Base-by-base conservation (phyloP, 2,797 vertebrate genomes). In the Eleutherodactylus coqui region DNA sequence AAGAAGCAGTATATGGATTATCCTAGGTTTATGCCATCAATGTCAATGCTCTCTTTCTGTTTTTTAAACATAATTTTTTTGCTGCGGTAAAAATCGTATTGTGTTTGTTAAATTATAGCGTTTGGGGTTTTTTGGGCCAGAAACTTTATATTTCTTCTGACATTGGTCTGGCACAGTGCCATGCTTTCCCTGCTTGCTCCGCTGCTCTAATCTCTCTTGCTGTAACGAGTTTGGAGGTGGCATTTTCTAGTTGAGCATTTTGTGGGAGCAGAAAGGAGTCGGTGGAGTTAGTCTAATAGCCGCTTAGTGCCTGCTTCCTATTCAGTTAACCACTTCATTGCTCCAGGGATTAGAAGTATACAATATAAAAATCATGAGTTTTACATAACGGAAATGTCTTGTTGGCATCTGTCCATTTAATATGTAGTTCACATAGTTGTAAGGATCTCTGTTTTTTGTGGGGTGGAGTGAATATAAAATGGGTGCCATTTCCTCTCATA, bases 391-490 rank as follows among this genome's bases (percentile, higher is more conserved):
- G 83, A 78, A 85, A 78, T 85, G 67, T 51, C 58, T 77, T 77
- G 58, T 85, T 85, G 83, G 83, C 83, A 38, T 8, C 27, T 6
- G 49, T 85, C 83, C 83, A 77, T 78, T 53, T 16, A 70, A 69
- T 38, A 76, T 84, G 55, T 49, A 41, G 55, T 67, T 21, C 3
- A 55, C 1, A 38, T 11, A 67, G 60, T 8, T 53, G 24, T 45
- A 64, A 16, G 2, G 5, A 76, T 64, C 4, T 49, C 11, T 51
- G 13, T 75, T 83, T 84, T 47, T 47, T 49, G 14, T 83, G n/a
- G 83, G 69, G 51, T 82, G 80, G 80, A 58, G 67, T 73, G n/a
- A 72, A 82, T 72, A 77, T 84, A 69, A 85, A 78, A 78, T 85
- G 75, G 82, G 29, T 69, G n/a, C 55, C 36, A 55, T 78, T 85